A percentile compares a stretch with the other conserved stretches of the same genome.
Evolutionary conservation across 2,113 vertebrate genomes (phyloP).

Genomic region (Tragelaphus buxtoni): DNA sequence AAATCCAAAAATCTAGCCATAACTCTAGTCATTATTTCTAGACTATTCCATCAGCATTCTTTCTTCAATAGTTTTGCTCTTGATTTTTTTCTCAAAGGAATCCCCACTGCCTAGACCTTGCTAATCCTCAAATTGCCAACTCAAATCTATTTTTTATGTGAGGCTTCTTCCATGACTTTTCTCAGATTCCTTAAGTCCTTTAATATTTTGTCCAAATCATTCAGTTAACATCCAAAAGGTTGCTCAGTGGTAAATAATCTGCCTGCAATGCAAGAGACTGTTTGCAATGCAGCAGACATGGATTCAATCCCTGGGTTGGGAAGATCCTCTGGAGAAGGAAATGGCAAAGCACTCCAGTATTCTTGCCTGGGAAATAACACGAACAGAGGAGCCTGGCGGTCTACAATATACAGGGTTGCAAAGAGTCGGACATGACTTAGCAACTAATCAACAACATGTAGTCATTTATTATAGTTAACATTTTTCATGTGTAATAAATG

Average conservation of each 20-base stretch:
- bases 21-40: neutral
- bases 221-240: neutral
- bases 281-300: neutral
- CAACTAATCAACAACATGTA: neutral
- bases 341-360: neutral
- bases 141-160: neutral
- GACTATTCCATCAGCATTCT: neutral
- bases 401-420: neutral
- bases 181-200: neutral
- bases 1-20: neutral
- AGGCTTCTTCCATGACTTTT: neutral
- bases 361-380: neutral
- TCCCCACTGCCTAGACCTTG: neutral
- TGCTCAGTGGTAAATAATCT: neutral
- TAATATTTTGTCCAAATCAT: neutral
- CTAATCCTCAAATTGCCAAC: neutral
- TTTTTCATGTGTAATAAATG: neutral
- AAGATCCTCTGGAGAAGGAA: neutral
- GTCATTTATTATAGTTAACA: neutral
- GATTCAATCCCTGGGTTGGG: neutral
- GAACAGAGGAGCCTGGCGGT: neutral
- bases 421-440: neutral
- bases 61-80: neutral
- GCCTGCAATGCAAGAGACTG: neutral
- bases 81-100: neutral